Base-by-base conservation (phyloP, 2,797 vertebrate species). In the Rhyacichthys aspro region DNA sequence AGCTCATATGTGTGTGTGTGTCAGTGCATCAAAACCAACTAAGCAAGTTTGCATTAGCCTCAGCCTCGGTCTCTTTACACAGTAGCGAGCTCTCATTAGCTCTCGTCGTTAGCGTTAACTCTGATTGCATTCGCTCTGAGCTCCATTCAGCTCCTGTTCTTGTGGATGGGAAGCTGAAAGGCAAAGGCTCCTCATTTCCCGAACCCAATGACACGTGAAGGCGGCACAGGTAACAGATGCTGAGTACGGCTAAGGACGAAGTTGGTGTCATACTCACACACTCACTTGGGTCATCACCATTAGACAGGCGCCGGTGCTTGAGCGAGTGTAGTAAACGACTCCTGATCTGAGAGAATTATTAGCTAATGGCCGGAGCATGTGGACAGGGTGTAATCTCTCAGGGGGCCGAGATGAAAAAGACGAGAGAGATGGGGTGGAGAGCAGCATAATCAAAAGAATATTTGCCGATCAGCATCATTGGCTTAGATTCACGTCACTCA, bases 171-270 rank as follows among this genome's bases (percentile, higher is more conserved):
- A 79, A 68, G 71, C 63, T 69, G 65, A 56, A 62, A 69, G 67
- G 70, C 62, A 11, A 80, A 59, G 71, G 71, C 76, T 74, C 59
- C 74, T 87, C 82, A 81, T 88, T 85, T 86, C 73, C 82, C 55
- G 37, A 60, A 52, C 81, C 79, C 86, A 91, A 89, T 90, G 89
- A 88, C 83, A 89, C 78, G 72, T 88, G 82, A 88, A 91, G 79
- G 79, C 85, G 36, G 76, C 43, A 38, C 79, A 82, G 78, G 86
- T 84, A 82, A 76, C 83, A 79, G 83, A 85, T 87, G 80, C 80
- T 3, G 56, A 55, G 67, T 49, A 55, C 52, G 61, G 52, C 33
- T 53, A 19, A 43, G 19, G 49, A 52, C 49, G 54, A 33, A 38
- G 67, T 64, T 68, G 11, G 32, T 11, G 19, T n/a, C 63, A 58